These are phyloP conservation scores for Sinonovacula constricta DNA, from an alignment of 1,140 invertebrate genomes.

Conservation along the genomic window DNA sequence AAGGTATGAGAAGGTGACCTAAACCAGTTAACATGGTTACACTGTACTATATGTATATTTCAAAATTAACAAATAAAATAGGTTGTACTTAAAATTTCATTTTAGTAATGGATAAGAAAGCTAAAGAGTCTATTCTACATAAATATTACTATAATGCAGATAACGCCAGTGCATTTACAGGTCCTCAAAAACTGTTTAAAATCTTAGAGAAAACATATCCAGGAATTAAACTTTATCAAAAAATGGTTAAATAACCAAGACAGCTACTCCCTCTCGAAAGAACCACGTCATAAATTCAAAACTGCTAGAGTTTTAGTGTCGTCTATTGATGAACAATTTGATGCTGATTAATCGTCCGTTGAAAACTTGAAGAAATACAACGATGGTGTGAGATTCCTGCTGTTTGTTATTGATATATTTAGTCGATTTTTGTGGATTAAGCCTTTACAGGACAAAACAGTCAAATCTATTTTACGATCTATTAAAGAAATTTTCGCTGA, in stretches of 20 bases:
- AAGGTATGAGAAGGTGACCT: too few species aligned
- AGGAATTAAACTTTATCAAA: not conserved
- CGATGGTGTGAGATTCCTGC: not conserved
- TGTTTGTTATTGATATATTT: not conserved
- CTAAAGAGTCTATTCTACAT: not conserved
- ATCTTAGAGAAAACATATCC: not conserved
- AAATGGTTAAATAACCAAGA: not conserved
- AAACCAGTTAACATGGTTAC: too few species aligned
- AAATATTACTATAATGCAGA: not conserved
- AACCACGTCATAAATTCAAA: not conserved
- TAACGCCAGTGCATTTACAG: not conserved
- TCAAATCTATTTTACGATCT: not conserved
- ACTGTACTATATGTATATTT: too few species aligned
- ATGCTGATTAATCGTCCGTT: not conserved
- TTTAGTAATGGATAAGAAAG: not conserved
- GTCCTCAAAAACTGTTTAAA: not conserved
- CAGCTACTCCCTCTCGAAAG: not conserved
- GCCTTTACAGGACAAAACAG: not conserved
- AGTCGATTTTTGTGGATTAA: not conserved
- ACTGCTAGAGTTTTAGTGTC: not conserved
- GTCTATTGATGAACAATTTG: not conserved
- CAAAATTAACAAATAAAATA: too few species aligned
- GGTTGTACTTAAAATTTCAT: too few species aligned
- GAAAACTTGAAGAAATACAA: not conserved
- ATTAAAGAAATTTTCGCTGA: not conserved